A percentile compares a stretch with the other conserved stretches of the same genome.
phyloP scores from a whole-genome alignment of 2,113 vertebrate genomes.

The Felis chaus region DNA sequence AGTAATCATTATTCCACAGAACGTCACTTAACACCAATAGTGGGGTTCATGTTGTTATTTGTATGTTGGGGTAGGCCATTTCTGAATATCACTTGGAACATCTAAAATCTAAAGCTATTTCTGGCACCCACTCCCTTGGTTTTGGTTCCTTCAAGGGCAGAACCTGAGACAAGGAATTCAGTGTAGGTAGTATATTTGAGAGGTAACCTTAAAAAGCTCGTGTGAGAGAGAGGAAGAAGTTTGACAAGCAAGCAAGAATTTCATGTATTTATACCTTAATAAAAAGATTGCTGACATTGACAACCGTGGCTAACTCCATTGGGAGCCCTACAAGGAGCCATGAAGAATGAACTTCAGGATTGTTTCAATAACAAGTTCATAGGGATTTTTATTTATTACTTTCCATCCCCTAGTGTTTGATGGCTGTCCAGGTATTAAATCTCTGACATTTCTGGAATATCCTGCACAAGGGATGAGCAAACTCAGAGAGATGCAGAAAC shows the following conservation, averaged over 20 bases:
- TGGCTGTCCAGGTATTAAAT: neutral
- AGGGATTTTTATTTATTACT: neutral
- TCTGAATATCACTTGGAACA: neutral
- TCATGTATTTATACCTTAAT: neutral
- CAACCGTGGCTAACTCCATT: neutral
- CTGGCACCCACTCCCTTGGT: neutral
- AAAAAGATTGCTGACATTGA: neutral
- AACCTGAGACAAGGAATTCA: neutral
- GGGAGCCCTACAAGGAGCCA: neutral
- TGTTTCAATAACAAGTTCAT: neutral
- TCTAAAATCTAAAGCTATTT: neutral
- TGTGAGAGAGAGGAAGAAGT: neutral
- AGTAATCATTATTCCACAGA: neutral
- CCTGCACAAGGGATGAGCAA: neutral
- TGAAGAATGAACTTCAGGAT: neutral
- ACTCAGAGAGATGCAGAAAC: neutral
- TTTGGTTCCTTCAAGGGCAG: neutral
- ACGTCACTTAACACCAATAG: neutral
- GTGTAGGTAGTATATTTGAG: neutral
- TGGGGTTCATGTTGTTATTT: neutral
- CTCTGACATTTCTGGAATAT: neutral
- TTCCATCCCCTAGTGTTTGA: neutral
- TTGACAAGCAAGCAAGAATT: neutral
- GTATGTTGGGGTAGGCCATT: neutral
- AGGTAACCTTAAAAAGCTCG: neutral